phyloP scores from a whole-genome alignment of 2,888 invertebrate species.

The Dryobota labecula region DNA sequence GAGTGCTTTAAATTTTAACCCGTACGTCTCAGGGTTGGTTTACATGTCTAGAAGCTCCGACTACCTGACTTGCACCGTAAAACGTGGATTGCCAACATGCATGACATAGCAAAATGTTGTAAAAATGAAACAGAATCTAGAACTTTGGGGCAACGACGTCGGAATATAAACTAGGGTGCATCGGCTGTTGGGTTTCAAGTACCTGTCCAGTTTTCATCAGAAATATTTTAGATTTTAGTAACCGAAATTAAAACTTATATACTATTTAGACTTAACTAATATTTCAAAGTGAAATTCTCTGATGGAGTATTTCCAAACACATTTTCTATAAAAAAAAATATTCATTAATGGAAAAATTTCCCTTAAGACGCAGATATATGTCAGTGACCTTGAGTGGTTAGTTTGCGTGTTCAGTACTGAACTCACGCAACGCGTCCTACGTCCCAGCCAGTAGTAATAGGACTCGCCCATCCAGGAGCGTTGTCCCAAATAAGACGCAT shows the following conservation, averaged over 20 bases:
- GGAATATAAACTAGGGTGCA: not conserved
- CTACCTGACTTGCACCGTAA: slow-evolving; percentile 44
- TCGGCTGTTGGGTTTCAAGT: slow-evolving; percentile 4
- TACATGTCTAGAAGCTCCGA: slow-evolving; percentile 48
- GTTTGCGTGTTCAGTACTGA: too few relatives aligned
- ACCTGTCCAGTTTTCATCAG: not conserved
- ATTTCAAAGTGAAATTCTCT: not conserved
- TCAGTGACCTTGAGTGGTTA: too few relatives aligned
- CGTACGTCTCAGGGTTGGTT: slow-evolving; percentile 54
- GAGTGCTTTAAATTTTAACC: slow-evolving; percentile 75
- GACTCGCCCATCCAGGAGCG: too few relatives aligned
- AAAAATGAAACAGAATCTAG: slow-evolving; percentile 20
- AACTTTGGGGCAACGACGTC: slow-evolving; percentile 27
- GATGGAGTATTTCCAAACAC: not conserved
- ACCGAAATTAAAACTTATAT: not conserved
- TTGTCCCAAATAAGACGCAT: too few relatives aligned
- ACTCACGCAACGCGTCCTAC: too few relatives aligned
- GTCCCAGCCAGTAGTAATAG: too few relatives aligned
- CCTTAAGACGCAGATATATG: too few relatives aligned
- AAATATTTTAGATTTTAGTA: not conserved
- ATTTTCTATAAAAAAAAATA: slow-evolving; percentile 21
- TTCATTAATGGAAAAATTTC: not conserved
- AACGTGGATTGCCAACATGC: slow-evolving; percentile 49
- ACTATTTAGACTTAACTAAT: not conserved
- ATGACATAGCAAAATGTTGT: slow-evolving; percentile 32